Percentiles rank a stretch among this genome's conserved stretches.
These are phyloP conservation scores for Spea multiplicata DNA, from an alignment of 2,113 vertebrate genomes.

Conservation along the genomic window DNA sequence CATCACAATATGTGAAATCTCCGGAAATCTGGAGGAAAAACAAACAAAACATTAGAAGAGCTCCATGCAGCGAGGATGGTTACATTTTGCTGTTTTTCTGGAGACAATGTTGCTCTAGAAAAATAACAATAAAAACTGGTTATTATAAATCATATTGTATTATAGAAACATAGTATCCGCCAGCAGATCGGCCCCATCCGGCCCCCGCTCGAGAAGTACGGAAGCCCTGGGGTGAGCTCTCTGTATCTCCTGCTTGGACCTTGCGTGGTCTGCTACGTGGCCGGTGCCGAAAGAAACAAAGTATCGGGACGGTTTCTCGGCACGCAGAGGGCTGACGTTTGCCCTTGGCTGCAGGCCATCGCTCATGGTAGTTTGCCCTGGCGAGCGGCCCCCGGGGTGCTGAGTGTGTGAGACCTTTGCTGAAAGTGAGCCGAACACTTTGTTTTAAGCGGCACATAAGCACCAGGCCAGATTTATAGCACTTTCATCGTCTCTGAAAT, in stretches of 20 bases:
- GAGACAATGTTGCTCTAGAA: too few species aligned
- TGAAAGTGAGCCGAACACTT: slow-evolving; percentile 76
- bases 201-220: too few species aligned
- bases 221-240: neutral
- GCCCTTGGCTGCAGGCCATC: slow-evolving; percentile 3
- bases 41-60: too few species aligned
- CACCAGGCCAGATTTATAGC: slow-evolving; percentile 71
- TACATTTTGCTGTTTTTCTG: too few species aligned
- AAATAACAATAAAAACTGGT: too few species aligned
- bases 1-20: too few species aligned
- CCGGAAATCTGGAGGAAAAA: too few species aligned
- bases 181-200: too few species aligned
- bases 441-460: slow-evolving; percentile 78
- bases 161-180: too few species aligned
- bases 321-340: neutral
- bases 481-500: slow-evolving; percentile 71
- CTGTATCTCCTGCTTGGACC: neutral
- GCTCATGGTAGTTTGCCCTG: neutral
- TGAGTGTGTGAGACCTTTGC: slow-evolving; percentile 50
- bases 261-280: neutral
- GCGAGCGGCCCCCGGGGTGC: slow-evolving; percentile 2
- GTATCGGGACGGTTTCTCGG: neutral
- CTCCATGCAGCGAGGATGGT: too few species aligned
- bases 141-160: too few species aligned
- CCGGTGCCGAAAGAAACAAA: too few species aligned